Base-by-base conservation (phyloP, 1,140 invertebrate genomes). In the Luehdorfia chinensis region DNA sequence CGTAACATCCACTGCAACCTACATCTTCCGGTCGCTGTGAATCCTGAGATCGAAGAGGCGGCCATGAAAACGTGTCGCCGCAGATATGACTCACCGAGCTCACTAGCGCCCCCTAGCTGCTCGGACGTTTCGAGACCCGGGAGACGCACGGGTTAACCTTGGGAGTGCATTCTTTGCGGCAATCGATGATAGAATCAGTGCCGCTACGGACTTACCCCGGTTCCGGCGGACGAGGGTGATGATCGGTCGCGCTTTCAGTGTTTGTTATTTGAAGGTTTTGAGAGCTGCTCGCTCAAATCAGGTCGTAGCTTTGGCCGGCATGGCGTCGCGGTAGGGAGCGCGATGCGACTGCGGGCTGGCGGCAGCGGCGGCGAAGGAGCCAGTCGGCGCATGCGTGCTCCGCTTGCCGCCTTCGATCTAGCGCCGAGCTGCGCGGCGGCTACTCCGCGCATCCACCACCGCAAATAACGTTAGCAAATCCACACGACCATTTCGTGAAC, bases 61-160 rank as follows among this genome's bases (percentile, higher is more conserved):
- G 63, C 78, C 76, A 77, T 81, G 79, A 78, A 79, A 81, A 75
- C 71, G 68, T 83, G 76, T 80, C 75, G 62, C 59, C 59, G 78
- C 78, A 85, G 70, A 79, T 74, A 78, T 83, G 81, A 83, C 78
- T 81, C 78, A 83, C 74, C 70, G 66, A 51, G 58, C 68, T n/a
- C 72, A 60, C 63, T 61, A 66, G 66, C 80, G 80, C 77, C 80
- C 67, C 70, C 80, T 84, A 67, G n/a, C n/a, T n/a, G n/a, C n/a
- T n/a, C n/a, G n/a, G n/a, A n/a, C n/a, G n/a, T n/a, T n/a, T 36
- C 47, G 50, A 54, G 54, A 65, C 71, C 59, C 61, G 67, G 61
- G 61, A 65, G 62, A 69, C 65, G 59, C 69, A 60, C 71, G 60
- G 60, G n/a, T n/a, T 63, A 68, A 71, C 70, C 68, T 74, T 69